Conservation (phyloP, 1,140 invertebrate genomes). For the Halesus radiatus region DNA sequence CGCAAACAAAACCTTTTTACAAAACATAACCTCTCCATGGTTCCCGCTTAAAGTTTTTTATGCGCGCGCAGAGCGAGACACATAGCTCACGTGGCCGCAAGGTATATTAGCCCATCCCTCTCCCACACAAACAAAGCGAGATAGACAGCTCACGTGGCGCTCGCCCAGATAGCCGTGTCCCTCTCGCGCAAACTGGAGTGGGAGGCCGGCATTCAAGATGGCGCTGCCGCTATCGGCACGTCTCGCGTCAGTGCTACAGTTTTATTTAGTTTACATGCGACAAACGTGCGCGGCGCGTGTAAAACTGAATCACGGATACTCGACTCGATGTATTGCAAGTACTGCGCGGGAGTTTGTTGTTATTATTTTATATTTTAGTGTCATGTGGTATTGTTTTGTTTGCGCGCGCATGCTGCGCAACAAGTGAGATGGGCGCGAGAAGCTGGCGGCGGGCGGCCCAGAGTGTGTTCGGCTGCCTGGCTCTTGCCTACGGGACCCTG, state of each 20-base stretch:
- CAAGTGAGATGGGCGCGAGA: constrained; percentile 43
- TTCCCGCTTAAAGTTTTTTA: constrained; percentile 14
- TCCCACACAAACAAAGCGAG: constrained; percentile 14
- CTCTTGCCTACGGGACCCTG: constrained; percentile 44
- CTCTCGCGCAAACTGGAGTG: constrained; percentile 25
- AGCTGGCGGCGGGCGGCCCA: constrained; percentile 52
- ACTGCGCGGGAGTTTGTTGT: constrained; percentile 35
- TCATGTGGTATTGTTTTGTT: constrained; percentile 39
- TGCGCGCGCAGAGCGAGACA: constrained; percentile 37
- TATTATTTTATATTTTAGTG: constrained; percentile 24
- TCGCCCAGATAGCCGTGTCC: constrained; percentile 43
- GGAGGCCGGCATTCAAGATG: constrained; percentile 44
- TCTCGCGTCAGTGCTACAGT: constrained; percentile 31
- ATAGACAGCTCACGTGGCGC: constrained; percentile 40
- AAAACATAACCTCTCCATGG: constrained; percentile 40
- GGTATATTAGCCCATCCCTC: constrained; percentile 11
- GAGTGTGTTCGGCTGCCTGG: constrained; percentile 41
- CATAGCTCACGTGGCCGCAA: constrained; percentile 21
- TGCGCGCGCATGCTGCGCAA: constrained; percentile 43
- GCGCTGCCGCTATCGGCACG: constrained; percentile 30
- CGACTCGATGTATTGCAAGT: constrained; percentile 33
- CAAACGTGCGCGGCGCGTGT: constrained; percentile 39
- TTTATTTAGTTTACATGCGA: constrained; percentile 49
- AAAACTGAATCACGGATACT: constrained; percentile 18
- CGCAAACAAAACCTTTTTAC: constrained; percentile 42